Conservation (phyloP, 2,888 invertebrate genomes). For the Dastarcus helophoroides region DNA sequence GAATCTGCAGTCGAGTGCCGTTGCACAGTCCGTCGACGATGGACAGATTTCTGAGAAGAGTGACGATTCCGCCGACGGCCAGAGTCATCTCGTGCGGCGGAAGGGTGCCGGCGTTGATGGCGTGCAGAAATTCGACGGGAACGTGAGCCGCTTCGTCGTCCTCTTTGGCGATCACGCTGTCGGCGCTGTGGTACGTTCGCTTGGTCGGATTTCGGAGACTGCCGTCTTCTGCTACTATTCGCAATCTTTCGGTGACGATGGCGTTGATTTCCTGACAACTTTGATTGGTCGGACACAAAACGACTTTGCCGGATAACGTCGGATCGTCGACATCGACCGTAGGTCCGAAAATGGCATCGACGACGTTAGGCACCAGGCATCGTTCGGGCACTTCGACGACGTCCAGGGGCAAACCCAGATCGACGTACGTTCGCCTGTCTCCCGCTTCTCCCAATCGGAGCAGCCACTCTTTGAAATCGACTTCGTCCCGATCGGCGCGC, state of each 20-base stretch:
- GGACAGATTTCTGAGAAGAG: neutral
- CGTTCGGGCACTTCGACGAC: neutral
- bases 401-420: neutral
- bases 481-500: slow-evolving; percentile 3
- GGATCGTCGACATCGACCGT: neutral
- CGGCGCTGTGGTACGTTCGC: neutral
- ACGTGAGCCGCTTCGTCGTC: neutral
- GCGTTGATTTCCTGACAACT: slow-evolving; percentile 1
- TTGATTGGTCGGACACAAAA: neutral
- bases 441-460: no score
- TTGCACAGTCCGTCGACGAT: no score
- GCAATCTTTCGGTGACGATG: neutral
- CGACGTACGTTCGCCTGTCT: neutral
- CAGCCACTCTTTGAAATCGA: slow-evolving; percentile 1
- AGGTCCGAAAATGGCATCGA: neutral
- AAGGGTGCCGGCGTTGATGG: neutral
- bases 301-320: neutral
- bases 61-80: neutral
- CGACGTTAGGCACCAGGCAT: neutral
- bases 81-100: neutral
- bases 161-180: neutral
- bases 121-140: neutral
- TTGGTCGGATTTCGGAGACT: neutral
- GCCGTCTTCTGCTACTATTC: neutral
- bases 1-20: slow-evolving; percentile 1